Base-by-base conservation (phyloP, 2,797 vertebrate species). In the Adelosebastes latens region DNA sequence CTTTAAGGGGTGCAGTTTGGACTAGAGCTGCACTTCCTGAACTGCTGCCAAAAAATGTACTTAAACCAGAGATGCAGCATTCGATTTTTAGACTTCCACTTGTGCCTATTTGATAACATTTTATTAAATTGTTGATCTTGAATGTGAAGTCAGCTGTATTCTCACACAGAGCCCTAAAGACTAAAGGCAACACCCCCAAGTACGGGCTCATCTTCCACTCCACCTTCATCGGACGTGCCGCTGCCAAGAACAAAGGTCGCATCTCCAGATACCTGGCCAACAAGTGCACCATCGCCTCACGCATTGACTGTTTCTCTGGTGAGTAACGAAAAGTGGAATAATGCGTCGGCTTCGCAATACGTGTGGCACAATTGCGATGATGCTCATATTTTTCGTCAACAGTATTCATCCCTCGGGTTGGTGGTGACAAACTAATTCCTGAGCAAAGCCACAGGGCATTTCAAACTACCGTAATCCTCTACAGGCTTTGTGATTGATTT, bases 381-480 rank as follows among this genome's bases (percentile, higher is more conserved):
- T 99, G 98, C 89, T 87, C 65, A 77, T 46, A 98, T 99, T 99
- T 99, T 99, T 99, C 98, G 98, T 99, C 98, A 99, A 96, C 98
- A 98, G 98, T 65, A 98, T 97, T 88, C 96, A 97, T 93, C 96
- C 63, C 34, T 81, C 0, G 74, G 89, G 93, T 89, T 96, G 95
- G 80, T 96, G 96, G 93, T 96, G 96, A 96, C 1, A 90, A 82
- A 5, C 4, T 8, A 3, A 83, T 87, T 72, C 79, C 98, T 99
- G 98, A 99, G 98, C 97, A 93, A 92, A 92, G 93, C 80, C 83
- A 58, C 32, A 9, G 2, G 8, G 16, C n/a, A 0, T 22, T 12
- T 14, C 3, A 2, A 3, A 5, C 3, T 2, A 0, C 16, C 10
- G 6, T 27, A 1, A n/a, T 24, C 2, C 1, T 1, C 18, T 2